Base-by-base conservation (phyloP, 2,113 vertebrate species). In the Salvelinus sp. region DNA sequence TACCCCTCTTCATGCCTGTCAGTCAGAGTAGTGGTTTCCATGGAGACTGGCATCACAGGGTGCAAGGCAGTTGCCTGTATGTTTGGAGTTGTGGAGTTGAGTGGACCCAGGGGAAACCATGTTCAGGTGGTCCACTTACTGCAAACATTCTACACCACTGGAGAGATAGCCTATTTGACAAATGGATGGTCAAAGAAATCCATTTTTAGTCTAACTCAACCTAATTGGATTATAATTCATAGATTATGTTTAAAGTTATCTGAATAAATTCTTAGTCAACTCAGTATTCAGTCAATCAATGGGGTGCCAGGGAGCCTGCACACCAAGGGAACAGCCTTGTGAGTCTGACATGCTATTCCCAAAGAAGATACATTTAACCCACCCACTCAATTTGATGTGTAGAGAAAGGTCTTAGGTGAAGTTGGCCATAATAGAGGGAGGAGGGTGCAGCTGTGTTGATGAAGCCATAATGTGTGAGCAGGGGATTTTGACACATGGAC, bases 1-100 rank as follows among this genome's bases (percentile, higher is more conserved):
- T 87, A 77, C 83, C 87, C 73, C 75, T 89, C 85, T 78, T 86
- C 86, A 82, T 86, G 86, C 84, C 88, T 87, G 85, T 86, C 89
- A 87, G 74, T 86, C 85, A 87, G 83, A 76, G 47, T 50, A 10
- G 27, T 10, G 63, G 86, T 89, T 77, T 79, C 89, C 86, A 81
- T 47, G 77, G 91, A 82, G 88, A 91, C 23, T 54, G 68, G 66
- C 83, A 80, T 87, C 86, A 84, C 83, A 79, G 70, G 82, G 83
- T 25, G 70, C 25, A 76, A 54, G 71, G 76, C 68, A 75, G 75
- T 79, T 76, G 82, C 82, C 70, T 74, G 75, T 62, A 22, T 68
- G 71, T n/a, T 79, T 57, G 72, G 72, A 73, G 82, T 13, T 71
- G 73, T 47, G 44, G 69, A 70, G 75, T 48, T 7, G 23, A 74